Conservation (phyloP, 1,140 invertebrate genomes). For the Oscheius sp. region DNA sequence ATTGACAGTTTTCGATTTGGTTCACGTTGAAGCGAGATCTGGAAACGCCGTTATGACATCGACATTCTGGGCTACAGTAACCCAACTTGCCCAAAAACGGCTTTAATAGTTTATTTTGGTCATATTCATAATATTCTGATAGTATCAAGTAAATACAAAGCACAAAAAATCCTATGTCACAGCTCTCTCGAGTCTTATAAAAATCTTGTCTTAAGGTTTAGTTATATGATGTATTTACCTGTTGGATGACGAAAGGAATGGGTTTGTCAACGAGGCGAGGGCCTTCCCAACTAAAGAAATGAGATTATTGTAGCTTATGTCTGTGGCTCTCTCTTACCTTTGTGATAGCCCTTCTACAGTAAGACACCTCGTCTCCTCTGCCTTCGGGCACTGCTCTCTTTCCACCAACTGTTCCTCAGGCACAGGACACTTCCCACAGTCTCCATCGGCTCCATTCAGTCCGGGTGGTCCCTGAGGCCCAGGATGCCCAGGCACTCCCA, state of each 20-base stretch:
- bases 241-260: conserved; percentile 51
- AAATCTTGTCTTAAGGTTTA: neutral
- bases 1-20: too few species aligned
- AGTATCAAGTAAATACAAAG: too few species aligned
- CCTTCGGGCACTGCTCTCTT: conserved; percentile 44
- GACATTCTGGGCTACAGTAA: too few species aligned
- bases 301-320: neutral
- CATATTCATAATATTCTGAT: too few species aligned
- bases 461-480: conserved; percentile 51
- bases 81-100: too few species aligned
- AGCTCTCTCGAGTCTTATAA: too few species aligned
- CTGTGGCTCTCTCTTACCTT: conserved; percentile 7
- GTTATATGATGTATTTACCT: conserved; percentile 34
- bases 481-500: conserved; percentile 43
- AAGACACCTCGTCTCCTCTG: conserved; percentile 42
- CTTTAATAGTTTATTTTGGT: too few species aligned
- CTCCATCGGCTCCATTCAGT: conserved; percentile 44
- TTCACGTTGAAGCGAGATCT: too few species aligned
- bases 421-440: conserved; percentile 52
- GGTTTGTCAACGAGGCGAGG: conserved; percentile 42
- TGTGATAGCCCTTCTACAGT: neutral
- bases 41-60: too few species aligned
- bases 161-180: too few species aligned
- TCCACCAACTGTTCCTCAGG: conserved; percentile 38
- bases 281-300: neutral